Evolutionary conservation across 1,140 invertebrate species (phyloP), one percentile per base, ranked within the genome.

Genomic region (Sipha flava): DNA sequence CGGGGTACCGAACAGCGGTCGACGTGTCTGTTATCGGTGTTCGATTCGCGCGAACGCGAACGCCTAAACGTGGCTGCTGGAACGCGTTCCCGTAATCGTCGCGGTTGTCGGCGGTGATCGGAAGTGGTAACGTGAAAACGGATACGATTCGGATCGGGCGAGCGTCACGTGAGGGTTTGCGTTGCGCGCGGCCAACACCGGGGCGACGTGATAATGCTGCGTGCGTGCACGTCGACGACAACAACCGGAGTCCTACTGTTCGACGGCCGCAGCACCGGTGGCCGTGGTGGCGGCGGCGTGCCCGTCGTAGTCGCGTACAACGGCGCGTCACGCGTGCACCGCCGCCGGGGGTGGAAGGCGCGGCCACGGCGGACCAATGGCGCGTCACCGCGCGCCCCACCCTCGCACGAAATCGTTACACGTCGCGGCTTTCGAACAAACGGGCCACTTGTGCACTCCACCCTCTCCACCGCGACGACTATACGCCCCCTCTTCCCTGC

Each of bases 381-480:
- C 52, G 52, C 37, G 52, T 14, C 52, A 43, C 21, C 73, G 2
- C 21, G 73, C 37, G 52, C 73, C 73, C 73, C 73, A 59, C 34
- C 10, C 37, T 40, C 73, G 34, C 21, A 34, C 73, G 4, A 40
- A 75, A 57, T 57, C 52, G 23, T 75, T 75, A 57, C 52, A n/a
- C 31, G 12, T 26, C 45, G 14, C 23, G 68, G 68, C 45, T 72
- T 72, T 72, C 68, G 45, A 34, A 72, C 49, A 72, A 72, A 72
- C 68, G 68, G 68, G 68, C 68, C 68, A 72, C 68, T 72, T 72
- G 68, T 72, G 68, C 26, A 29, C 45, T 29, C 72, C 62, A 37
- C 31, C 29, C 26, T 31, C 26, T 26, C 23, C 18, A 14, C 26
- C 68, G 23, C 29, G 21, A 40, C 14, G 37, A 12, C 7, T 40